A percentile compares a stretch with the other conserved stretches of the same genome.
Conservation (phyloP, 1,140 invertebrate species). For the Brachionus rotundiformis region DNA sequence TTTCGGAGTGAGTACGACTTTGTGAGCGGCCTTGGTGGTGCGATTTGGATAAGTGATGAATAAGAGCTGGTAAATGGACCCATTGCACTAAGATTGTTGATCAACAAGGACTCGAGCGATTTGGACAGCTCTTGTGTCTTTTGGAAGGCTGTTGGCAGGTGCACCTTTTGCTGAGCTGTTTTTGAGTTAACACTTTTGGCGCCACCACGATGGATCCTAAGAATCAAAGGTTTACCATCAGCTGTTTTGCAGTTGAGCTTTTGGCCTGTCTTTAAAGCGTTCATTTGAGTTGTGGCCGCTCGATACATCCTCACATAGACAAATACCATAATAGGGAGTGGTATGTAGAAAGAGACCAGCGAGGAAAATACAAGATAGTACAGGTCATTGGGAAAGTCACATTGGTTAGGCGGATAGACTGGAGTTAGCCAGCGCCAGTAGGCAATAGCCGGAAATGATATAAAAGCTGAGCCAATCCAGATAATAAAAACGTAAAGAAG, state of each 20-base stretch:
- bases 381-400: constrained; percentile 20
- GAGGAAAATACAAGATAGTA: constrained; percentile 63
- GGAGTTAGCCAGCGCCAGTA: constrained; percentile 57
- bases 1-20: not conserved
- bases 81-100: not conserved
- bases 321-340: constrained; percentile 61
- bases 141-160: not conserved
- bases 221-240: constrained; percentile 21
- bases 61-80: not conserved
- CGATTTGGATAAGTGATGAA: not conserved
- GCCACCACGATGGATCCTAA: constrained; percentile 8
- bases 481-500: constrained; percentile 1
- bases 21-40: not conserved
- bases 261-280: constrained; percentile 22
- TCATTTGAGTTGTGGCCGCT: constrained; percentile 56
- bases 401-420: not conserved
- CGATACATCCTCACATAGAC: constrained; percentile 63
- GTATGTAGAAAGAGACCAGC: constrained; percentile 63
- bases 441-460: constrained; percentile 50
- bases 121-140: not conserved
- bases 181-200: not conserved
- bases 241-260: constrained; percentile 38
- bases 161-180: not conserved
- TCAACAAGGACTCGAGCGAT: not conserved
- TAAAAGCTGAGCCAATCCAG: constrained; percentile 44